Base-by-base conservation (phyloP, 2,797 vertebrate species). In the Sarcophilus harrisii region DNA sequence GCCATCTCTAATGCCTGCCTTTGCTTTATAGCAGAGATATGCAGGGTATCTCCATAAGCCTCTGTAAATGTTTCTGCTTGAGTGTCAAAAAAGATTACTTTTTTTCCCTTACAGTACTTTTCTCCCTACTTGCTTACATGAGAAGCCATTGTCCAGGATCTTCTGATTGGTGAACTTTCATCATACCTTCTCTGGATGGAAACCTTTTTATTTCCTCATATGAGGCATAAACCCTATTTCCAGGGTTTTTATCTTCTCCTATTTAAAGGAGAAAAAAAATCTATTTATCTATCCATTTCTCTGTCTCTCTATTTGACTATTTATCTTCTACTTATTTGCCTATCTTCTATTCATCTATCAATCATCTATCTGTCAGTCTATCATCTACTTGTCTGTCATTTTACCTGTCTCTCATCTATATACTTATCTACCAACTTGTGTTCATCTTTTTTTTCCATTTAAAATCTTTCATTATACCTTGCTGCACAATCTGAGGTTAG, bases 401-500 rank as follows among this genome's bases (percentile, higher is more conserved):
- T 52, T 58, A 58, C 3, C 57, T 58, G 14, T 58, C 57, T 58
- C 14, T 58, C 57, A 55, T 55, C 9, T 55, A 55, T 55, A 55
- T 55, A 55, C 66, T 73, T 38, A 38, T 38, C 66, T 38, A 24
- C 66, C 18, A 73, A 73, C 6, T 38, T 73, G n/a, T 24, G 8
- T 73, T 38, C n/a, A 73, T 73, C 30, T 62, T n/a, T 32, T 60
- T 62, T 45, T 81, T 90, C 87, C 96, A 92, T 49, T 96, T 97
- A 93, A 97, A 97, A 97, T 97, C 98, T 97, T 98, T 99, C 98
- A 98, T 98, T 98, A 98, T 93, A 98, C 98, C 8, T 97, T 97
- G 99, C 98, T 99, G 99, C 99, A 99, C 98, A 98, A 98, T 98
- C 98, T 98, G 98, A 99, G 99, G 98, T 98, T 99, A 98, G 98